Evolutionary conservation across 2,888 invertebrate species (phyloP).

Genomic region (Drepana falcataria): DNA sequence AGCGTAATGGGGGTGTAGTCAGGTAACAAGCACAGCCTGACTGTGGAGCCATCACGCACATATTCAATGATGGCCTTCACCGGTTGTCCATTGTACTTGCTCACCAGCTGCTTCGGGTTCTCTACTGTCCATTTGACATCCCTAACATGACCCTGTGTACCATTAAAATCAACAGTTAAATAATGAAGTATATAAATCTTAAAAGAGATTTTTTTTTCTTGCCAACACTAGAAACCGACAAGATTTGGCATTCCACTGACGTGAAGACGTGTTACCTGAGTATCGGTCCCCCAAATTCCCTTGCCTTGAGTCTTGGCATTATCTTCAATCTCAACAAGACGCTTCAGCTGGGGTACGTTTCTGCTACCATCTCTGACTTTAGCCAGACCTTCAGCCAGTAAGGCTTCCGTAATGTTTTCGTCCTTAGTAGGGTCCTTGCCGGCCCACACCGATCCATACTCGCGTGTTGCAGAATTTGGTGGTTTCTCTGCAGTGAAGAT

Average conservation of each 20-base stretch:
- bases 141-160: constrained; percentile 83
- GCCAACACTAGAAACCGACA: no score
- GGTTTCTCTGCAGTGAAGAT: constrained; percentile 91
- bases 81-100: constrained; percentile 90
- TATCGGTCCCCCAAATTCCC: constrained; percentile 85
- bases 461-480: constrained; percentile 88
- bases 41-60: constrained; percentile 97
- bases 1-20: constrained; percentile 94
- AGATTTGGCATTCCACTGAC: no score
- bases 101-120: constrained; percentile 84
- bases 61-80: constrained; percentile 97
- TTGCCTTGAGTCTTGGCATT: constrained; percentile 91
- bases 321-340: constrained; percentile 91
- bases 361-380: constrained; percentile 83
- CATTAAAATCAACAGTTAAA: constrained; percentile 1
- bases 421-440: constrained; percentile 88
- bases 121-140: constrained; percentile 94
- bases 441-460: constrained; percentile 91
- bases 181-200: constrained; percentile 8
- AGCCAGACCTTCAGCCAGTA: constrained; percentile 94
- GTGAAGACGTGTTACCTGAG: constrained; percentile 40
- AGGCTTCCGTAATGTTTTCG: constrained; percentile 92
- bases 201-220: no score
- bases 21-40: constrained; percentile 93
- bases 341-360: constrained; percentile 81